These are phyloP conservation scores for Eulemur rubriventer DNA, from an alignment of 2,797 vertebrate species.

Conservation along the genomic window DNA sequence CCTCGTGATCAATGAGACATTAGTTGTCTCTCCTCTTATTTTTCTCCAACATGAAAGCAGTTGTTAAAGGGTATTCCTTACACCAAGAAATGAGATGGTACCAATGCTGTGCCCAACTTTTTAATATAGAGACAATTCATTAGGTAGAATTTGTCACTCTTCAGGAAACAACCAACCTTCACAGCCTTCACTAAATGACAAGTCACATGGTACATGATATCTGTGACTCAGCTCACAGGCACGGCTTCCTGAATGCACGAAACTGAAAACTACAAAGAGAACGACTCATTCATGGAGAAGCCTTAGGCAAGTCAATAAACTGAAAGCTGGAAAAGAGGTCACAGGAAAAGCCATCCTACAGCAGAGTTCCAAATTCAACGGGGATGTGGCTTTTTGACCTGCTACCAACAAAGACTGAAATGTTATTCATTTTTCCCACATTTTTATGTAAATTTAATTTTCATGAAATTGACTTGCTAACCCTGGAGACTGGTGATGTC, in stretches of 20 bases:
- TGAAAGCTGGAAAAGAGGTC: constrained; percentile 43
- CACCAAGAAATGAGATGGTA: neutral
- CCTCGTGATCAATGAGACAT: neutral
- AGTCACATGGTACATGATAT: neutral
- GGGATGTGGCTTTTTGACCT: constrained; percentile 73
- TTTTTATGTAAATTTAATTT: constrained; percentile 80
- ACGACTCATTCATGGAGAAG: neutral
- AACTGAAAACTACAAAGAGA: constrained; percentile 37
- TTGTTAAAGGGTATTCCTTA: neutral
- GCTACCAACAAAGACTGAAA: constrained; percentile 58
- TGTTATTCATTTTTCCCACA: constrained; percentile 59
- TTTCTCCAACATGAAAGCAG: neutral
- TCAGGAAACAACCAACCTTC: constrained; percentile 30
- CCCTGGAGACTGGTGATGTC: constrained; percentile 67
- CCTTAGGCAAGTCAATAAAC: constrained; percentile 48
- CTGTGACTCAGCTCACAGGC: neutral
- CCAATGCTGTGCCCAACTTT: neutral
- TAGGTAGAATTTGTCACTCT: neutral
- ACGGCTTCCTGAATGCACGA: neutral
- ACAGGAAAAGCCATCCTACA: constrained; percentile 49
- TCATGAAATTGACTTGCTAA: constrained; percentile 71
- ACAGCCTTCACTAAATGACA: neutral
- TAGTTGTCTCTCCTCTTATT: neutral
- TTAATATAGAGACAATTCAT: neutral
- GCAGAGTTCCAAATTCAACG: constrained; percentile 52